Evolutionary conservation across 2,888 invertebrate species (phyloP).

Genomic region (Drosophila engyochracea): DNA sequence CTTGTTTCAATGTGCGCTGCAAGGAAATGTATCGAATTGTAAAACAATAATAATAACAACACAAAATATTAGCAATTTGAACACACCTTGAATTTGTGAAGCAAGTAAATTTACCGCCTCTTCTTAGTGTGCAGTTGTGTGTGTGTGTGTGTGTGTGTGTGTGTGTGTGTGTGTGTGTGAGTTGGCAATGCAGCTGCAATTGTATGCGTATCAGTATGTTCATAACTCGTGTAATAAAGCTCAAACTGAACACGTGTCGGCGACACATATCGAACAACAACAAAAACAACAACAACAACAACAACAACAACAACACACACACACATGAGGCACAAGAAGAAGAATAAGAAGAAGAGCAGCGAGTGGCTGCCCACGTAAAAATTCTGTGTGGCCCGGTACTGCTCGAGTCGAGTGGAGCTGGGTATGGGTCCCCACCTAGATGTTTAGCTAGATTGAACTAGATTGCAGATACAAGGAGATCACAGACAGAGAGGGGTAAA

Average conservation of each 20-base stretch:
- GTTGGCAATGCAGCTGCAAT: constrained; percentile 5
- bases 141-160: constrained; percentile 5
- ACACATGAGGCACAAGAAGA: neutral
- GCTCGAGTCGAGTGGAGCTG: neutral
- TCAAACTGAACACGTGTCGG: constrained; percentile 71
- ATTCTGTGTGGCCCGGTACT: constrained; percentile 22
- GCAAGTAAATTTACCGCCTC: constrained; percentile 38
- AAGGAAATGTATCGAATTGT: constrained; percentile 26
- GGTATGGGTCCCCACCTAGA: constrained; percentile 61
- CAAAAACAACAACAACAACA: constrained; percentile 18
- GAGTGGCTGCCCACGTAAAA: constrained; percentile 47
- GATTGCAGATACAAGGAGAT: constrained; percentile 44
- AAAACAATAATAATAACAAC: constrained; percentile 11
- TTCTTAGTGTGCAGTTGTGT: neutral
- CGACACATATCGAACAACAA: constrained; percentile 68
- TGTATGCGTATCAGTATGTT: constrained; percentile 47
- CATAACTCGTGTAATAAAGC: constrained; percentile 65
- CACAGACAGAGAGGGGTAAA: neutral
- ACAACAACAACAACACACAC: too few relatives aligned
- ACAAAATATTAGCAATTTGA: neutral
- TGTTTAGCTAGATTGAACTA: constrained; percentile 73
- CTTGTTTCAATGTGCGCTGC: constrained; percentile 37
- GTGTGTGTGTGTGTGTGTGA: neutral
- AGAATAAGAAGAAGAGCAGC: neutral
- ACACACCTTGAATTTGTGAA: constrained; percentile 25